Conservation (phyloP, 2,797 vertebrate species). For the Margarornis squamiger region DNA sequence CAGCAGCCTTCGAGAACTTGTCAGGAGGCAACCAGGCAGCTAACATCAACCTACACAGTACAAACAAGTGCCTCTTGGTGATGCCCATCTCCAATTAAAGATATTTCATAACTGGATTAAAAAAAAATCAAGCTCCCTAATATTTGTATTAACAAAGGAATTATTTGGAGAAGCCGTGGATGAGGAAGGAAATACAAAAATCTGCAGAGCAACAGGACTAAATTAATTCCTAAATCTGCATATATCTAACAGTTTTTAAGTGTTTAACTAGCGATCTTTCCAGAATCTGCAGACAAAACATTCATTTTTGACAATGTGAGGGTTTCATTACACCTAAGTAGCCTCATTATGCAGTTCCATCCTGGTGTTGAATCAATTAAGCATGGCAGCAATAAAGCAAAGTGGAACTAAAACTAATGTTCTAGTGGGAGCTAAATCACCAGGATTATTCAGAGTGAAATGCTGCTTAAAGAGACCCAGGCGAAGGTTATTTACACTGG, state of each 20-base stretch:
- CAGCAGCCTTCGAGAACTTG: not conserved
- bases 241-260: not conserved
- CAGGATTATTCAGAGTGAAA: constrained; percentile 26
- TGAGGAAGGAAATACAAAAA: not conserved
- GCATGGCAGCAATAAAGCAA: not conserved
- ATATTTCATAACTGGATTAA: not conserved
- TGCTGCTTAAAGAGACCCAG: constrained; percentile 5
- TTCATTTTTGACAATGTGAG: not conserved
- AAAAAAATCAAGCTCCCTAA: not conserved
- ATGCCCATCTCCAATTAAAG: not conserved
- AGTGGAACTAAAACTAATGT: constrained; percentile 48
- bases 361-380: constrained; percentile 55
- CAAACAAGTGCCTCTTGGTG: not conserved
- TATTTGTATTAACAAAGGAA: not conserved
- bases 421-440: constrained; percentile 31
- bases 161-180: not conserved
- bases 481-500: not conserved
- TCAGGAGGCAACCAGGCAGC: not conserved
- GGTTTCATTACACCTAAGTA: constrained; percentile 45
- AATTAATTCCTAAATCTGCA: not conserved
- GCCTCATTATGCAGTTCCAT: constrained; percentile 38
- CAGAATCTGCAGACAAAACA: not conserved
- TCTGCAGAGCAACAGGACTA: not conserved
- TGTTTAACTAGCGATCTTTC: constrained; percentile 15
- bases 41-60: not conserved